Base-by-base conservation (phyloP, 2,113 vertebrate species). In the Larimichthys polyactis region DNA sequence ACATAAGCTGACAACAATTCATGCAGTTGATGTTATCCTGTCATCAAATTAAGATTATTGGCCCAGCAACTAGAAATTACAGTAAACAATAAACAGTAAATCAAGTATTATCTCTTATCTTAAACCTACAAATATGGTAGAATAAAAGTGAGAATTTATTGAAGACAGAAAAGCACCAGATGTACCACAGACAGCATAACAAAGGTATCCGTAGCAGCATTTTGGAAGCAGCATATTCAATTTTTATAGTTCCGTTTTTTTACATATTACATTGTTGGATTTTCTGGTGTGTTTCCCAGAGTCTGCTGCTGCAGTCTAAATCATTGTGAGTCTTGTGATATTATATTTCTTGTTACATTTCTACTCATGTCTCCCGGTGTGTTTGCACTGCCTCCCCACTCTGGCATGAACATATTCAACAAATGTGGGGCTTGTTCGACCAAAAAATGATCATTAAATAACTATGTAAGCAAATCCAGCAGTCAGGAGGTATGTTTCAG, bases 291-390 rank as follows among this genome's bases (percentile, higher is more conserved):
- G 4, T n/a, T 43, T 9, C 32, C n/a, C 15, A 19, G 9, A 4
- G 1, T 12, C 12, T 40, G 29, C 48, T 64, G 24, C 11, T 15
- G 15, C 36, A 40, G 36, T 40, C n/a, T 57, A 10, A 5, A 40
- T 58, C 36, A 71, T 24, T 71, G 20, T 40, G 52, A 71, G 67
- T 36, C 49, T 46, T 32, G 17, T 68, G 46, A 52, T 20, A 11
- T 36, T 20, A 36, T 40, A 54, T 70, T 40, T 54, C 29, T 15
- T 10, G 14, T 4, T 36, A 20, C 1, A 20, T 27, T 58, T 70
- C 3, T 20, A 4, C 24, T 27, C 3, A 36, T 15, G 51, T 22
- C 40, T n/a, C 9, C 24, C 14, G n/a, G 14, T 27, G 5, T 14
- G 52, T 65, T 20, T 52, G 51, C 51, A 55, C 9, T n/a, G 11